phyloP scores from a whole-genome alignment of 2,888 invertebrate species.

The Idaea aversata region DNA sequence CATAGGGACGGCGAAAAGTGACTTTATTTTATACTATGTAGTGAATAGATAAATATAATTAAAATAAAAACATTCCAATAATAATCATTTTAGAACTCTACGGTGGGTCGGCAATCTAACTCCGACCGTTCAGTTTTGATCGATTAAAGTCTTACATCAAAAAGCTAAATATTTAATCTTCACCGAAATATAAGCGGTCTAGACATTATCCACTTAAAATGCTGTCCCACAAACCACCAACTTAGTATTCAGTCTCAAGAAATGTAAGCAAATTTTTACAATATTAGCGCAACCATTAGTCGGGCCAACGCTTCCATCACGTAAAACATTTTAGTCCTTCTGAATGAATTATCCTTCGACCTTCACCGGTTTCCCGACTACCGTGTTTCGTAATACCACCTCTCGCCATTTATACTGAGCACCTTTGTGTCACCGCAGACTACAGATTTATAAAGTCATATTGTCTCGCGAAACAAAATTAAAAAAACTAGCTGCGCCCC shows the following conservation, averaged over 20 bases:
- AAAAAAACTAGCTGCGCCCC: too few species aligned
- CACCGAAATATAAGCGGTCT: not conserved
- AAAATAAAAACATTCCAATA: too few species aligned
- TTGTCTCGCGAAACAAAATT: too few species aligned
- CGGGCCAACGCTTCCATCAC: not conserved
- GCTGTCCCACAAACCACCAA: not conserved
- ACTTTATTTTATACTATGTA: too few species aligned
- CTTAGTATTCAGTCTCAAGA: not conserved
- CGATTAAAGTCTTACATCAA: too few species aligned
- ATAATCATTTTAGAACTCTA: too few species aligned
- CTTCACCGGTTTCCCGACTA: not conserved
- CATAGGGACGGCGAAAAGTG: too few species aligned
- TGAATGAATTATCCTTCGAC: not conserved
- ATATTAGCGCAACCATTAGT: constrained; percentile 1
- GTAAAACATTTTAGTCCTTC: not conserved
- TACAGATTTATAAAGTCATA: not conserved
- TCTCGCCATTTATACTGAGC: not conserved
- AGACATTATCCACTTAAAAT: not conserved
- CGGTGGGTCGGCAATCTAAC: too few species aligned
- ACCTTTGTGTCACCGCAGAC: not conserved
- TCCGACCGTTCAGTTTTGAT: too few species aligned
- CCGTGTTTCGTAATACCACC: not conserved
- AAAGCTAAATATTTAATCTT: too few species aligned
- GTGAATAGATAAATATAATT: too few species aligned
- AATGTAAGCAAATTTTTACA: not conserved